Evolutionary conservation across 2,888 invertebrate genomes (phyloP).

Genomic region (Acronicta aceris): DNA sequence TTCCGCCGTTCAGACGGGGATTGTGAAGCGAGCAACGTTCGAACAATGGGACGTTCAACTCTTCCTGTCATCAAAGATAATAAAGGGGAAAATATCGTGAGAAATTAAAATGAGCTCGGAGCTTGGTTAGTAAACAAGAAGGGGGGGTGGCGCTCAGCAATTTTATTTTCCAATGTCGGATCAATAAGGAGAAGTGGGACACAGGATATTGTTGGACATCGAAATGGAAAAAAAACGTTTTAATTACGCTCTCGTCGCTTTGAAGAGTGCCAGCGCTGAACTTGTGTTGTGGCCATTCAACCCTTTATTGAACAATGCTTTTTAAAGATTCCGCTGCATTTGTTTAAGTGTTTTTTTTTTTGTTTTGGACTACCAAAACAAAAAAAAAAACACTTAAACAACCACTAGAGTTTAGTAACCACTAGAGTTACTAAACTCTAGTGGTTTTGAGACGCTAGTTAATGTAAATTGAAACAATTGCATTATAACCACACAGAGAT

Average conservation of each 20-base stretch:
- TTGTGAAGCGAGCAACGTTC: slow-evolving; percentile 56
- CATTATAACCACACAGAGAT: too few species aligned
- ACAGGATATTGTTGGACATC: slow-evolving; percentile 78
- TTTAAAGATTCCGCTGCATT: slow-evolving; percentile 19
- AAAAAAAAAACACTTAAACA: too few species aligned
- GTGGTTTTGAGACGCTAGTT: neutral
- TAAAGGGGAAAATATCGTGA: slow-evolving; percentile 71
- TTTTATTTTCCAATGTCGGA: slow-evolving; percentile 77
- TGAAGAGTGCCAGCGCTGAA: slow-evolving; percentile 51
- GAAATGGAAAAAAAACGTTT: slow-evolving; percentile 71
- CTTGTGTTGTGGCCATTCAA: slow-evolving; percentile 46
- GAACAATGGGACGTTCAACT: slow-evolving; percentile 70
- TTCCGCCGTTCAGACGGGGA: slow-evolving; percentile 45
- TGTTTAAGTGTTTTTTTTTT: slow-evolving; percentile 10
- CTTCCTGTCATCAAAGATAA: slow-evolving; percentile 68
- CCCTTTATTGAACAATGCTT: slow-evolving; percentile 40
- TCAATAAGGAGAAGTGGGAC: slow-evolving; percentile 76
- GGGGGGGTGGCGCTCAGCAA: slow-evolving; percentile 53
- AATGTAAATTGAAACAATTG: too few species aligned
- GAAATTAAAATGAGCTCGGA: slow-evolving; percentile 80
- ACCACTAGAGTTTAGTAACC: too few species aligned
- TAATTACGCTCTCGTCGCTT: slow-evolving; percentile 74
- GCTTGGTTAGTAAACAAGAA: slow-evolving; percentile 76
- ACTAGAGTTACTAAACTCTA: too few species aligned
- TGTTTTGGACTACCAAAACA: too few species aligned